Evolutionary conservation across 2,888 invertebrate genomes (phyloP).

Genomic region (Nineta flava): DNA sequence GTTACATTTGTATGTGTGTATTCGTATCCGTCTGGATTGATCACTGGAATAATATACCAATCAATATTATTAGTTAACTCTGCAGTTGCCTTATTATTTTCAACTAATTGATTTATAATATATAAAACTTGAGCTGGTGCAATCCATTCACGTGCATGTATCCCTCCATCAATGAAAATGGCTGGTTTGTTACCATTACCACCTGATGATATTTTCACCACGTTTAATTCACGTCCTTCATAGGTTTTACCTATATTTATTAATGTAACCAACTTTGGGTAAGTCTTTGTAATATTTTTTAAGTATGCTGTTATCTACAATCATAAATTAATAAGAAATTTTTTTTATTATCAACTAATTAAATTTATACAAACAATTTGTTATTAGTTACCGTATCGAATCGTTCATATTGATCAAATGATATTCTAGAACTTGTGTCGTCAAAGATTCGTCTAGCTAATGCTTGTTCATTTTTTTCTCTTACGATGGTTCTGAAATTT

Average conservation of each 20-base stretch:
- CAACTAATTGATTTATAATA: constrained; percentile 38
- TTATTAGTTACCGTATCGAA: neutral
- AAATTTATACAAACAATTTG: neutral
- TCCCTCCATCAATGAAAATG: constrained; percentile 37
- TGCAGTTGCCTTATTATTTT: constrained; percentile 27
- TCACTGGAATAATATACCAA: constrained; percentile 47
- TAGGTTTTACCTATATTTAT: constrained; percentile 25
- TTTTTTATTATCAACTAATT: neutral
- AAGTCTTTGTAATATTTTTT: constrained; percentile 15
- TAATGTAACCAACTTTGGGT: constrained; percentile 22
- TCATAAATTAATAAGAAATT: neutral
- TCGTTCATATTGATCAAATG: neutral
- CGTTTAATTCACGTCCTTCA: constrained; percentile 25
- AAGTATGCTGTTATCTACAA: constrained; percentile 24
- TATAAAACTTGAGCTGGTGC: constrained; percentile 42
- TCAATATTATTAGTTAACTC: constrained; percentile 39
- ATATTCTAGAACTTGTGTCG: neutral
- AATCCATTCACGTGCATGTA: constrained; percentile 55
- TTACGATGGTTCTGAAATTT: no score
- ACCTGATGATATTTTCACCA: constrained; percentile 25
- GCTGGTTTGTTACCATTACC: constrained; percentile 26
- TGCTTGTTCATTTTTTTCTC: no score
- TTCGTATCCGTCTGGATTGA: constrained; percentile 60
- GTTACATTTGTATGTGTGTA: constrained; percentile 34
- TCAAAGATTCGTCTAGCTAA: no score